A percentile compares a stretch with the other conserved stretches of the same genome.
These are phyloP conservation scores for Percina caprodes DNA, from an alignment of 2,113 vertebrate species.

Conservation along the genomic window DNA sequence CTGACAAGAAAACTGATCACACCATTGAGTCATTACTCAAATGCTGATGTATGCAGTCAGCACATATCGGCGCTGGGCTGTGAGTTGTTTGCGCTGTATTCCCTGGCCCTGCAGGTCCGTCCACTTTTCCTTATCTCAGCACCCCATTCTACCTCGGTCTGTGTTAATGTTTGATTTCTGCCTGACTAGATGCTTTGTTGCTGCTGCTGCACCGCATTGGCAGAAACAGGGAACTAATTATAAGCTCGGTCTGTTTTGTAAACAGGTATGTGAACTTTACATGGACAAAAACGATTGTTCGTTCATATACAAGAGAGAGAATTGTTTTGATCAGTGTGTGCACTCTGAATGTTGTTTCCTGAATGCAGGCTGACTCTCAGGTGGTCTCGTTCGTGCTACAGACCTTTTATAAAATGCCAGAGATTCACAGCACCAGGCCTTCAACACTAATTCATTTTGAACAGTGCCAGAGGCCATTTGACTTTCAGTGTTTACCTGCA, in stretches of 20 bases:
- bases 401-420: constrained; percentile 83
- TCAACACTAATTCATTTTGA: constrained; percentile 73
- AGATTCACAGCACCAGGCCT: constrained; percentile 54
- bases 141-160: constrained; percentile 19
- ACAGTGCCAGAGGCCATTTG: constrained; percentile 69
- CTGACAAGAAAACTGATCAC: constrained; percentile 10
- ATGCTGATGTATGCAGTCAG: constrained; percentile 7
- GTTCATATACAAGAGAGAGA: constrained; percentile 3
- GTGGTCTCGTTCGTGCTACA: constrained; percentile 47
- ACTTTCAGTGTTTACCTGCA: constrained; percentile 58
- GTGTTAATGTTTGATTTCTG: constrained; percentile 36
- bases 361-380: constrained; percentile 46
- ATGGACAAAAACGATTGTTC: constrained; percentile 12
- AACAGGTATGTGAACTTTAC: constrained; percentile 45
- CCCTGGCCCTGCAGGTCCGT: background rate
- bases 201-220: background rate
- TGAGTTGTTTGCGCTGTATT: constrained; percentile 26
- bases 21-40: constrained; percentile 9
- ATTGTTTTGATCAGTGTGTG: constrained; percentile 43
- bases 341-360: constrained; percentile 24
- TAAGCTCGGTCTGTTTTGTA: constrained; percentile 5
- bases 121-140: constrained; percentile 41
- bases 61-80: background rate
- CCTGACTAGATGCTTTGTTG: background rate
- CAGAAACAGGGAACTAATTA: background rate